Percentiles rank a stretch among this genome's conserved stretches.
Conservation (phyloP, 2,888 invertebrate genomes). For the Netelia melanura region DNA sequence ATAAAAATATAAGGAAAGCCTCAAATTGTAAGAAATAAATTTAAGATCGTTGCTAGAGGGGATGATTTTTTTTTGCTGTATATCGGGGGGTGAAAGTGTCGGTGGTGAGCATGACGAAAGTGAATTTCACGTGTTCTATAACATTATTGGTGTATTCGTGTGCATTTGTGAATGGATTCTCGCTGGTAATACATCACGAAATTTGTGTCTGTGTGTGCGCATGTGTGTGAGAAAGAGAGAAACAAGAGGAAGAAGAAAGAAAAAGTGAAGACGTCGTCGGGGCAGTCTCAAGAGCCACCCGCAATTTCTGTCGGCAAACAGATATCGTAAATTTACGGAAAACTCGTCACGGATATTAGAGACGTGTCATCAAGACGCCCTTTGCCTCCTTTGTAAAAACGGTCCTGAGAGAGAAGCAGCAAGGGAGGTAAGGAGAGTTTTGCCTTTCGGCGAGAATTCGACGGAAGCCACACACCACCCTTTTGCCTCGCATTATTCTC, state of each 20-base stretch:
- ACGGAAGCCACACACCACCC: slow-evolving; percentile 42
- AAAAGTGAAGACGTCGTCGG: slow-evolving; percentile 54
- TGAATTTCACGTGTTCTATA: slow-evolving; percentile 56
- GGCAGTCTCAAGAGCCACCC: slow-evolving; percentile 76
- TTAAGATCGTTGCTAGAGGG: not conserved
- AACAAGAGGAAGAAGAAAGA: not conserved
- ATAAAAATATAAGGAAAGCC: not conserved
- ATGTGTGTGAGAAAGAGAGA: not conserved
- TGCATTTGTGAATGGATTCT: not conserved
- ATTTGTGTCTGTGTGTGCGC: too few species aligned
- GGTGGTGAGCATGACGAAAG: slow-evolving; percentile 66
- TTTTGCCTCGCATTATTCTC: slow-evolving; percentile 43
- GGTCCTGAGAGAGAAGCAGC: not conserved
- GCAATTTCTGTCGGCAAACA: slow-evolving; percentile 81
- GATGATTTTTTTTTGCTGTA: not conserved
- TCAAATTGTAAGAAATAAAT: not conserved
- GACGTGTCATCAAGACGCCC: slow-evolving; percentile 24
- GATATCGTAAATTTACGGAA: slow-evolving; percentile 73
- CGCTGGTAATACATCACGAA: slow-evolving; percentile 35
- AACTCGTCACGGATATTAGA: slow-evolving; percentile 59
- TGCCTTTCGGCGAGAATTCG: slow-evolving; percentile 27
- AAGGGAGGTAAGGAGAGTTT: not conserved
- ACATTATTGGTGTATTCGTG: not conserved
- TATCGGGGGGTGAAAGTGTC: slow-evolving; percentile 32
- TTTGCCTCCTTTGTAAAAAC: not conserved